Evolutionary conservation across 1,140 invertebrate species (phyloP), one percentile per base, ranked within the genome.

Genomic region (Sarcophaga bullata): DNA sequence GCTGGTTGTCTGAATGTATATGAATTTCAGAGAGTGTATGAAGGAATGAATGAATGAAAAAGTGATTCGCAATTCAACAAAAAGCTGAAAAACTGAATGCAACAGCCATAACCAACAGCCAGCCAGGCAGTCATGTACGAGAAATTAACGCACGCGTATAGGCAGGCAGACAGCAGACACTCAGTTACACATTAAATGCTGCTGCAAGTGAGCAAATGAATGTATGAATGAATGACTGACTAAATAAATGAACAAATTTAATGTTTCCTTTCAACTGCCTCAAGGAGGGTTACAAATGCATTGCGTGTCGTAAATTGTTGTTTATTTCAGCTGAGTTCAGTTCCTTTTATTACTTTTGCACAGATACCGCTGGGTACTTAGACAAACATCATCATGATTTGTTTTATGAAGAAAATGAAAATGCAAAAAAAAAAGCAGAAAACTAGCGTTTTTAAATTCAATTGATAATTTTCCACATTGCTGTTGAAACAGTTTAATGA

Each of bases 71-170:
- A 37, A 37, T 37, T 37, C 25, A 58, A 58, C 52, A 58, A 58
- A 58, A 37, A 37, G 25, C 25, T 37, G 25, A 37, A 37, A 37
- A 37, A 58, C 13, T 58, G n/a, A 13, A 58, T 58, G 15, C 54
- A 58, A 58, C 15, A 15, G 54, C 13, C 54, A 58, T 58, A 58
- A 58, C 15, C 15, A 58, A 11, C 52, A 58, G 10, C 52, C 52
- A 58, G n/a, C 54, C 54, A 58, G 15, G 11, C 13, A 58, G 54
- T 13, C n/a, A 58, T 58, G 15, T n/a, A 58, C 54, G 15, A 58
- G 15, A 13, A 58, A 54, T 13, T 58, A 68, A 19, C 62, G 62
- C 62, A 68, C 62, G 62, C 62, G 62, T 68, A n/a, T 68, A 68
- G 62, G 17, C 62, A 37, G 4, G 25, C 4, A 37, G 25, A 4